Conservation (phyloP, 2,113 vertebrate species). For the Labeo catla region DNA sequence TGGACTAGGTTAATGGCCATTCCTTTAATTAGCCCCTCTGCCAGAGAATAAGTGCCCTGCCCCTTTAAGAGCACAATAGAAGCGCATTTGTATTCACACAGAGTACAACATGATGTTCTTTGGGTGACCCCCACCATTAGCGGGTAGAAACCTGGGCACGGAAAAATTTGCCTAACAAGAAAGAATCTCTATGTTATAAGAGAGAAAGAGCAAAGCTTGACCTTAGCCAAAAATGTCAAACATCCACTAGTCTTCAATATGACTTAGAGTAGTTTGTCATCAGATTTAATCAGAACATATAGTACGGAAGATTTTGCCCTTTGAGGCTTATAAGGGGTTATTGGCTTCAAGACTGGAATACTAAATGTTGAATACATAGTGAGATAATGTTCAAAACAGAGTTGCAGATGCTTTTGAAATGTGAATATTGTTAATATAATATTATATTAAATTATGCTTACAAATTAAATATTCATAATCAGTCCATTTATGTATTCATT, state of each 20-base stretch:
- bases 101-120: slow-evolving; percentile 53
- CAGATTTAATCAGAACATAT: slow-evolving; percentile 36
- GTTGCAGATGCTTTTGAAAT: background rate
- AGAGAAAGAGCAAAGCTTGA: slow-evolving; percentile 53
- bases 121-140: slow-evolving; percentile 66
- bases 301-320: slow-evolving; percentile 17
- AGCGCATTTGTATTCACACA: slow-evolving; percentile 70
- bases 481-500: background rate
- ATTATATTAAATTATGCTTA: too few species aligned
- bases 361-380: slow-evolving; percentile 12
- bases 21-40: slow-evolving; percentile 72
- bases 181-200: slow-evolving; percentile 56
- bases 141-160: slow-evolving; percentile 61
- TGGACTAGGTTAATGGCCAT: slow-evolving; percentile 62
- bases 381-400: background rate
- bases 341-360: slow-evolving; percentile 3
- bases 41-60: slow-evolving; percentile 48
- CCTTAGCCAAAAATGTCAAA: slow-evolving; percentile 51
- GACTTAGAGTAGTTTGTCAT: slow-evolving; percentile 31
- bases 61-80: slow-evolving; percentile 67
- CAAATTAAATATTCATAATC: background rate
- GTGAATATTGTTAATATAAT: background rate
- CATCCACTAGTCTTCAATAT: slow-evolving; percentile 45
- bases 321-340: slow-evolving; percentile 23
- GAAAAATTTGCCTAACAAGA: slow-evolving; percentile 67